Base-by-base conservation (phyloP, 92 coral and sea anemone species). In the Metridium senile region DNA sequence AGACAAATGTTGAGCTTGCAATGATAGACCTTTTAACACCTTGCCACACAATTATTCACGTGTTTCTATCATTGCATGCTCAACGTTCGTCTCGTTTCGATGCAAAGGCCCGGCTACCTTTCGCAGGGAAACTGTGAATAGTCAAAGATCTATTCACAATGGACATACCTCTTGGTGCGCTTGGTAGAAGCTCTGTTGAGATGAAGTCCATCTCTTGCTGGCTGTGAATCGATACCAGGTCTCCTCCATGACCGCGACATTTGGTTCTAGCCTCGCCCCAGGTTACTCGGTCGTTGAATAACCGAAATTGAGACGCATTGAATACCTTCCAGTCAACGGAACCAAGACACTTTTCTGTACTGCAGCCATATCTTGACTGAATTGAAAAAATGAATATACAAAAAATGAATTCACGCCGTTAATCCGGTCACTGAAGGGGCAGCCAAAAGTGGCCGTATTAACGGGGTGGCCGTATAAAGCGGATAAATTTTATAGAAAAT, bases 181-280 rank as follows among this genome's bases (percentile, higher is more conserved):
- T 20, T 13, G 20, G 20, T 2, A 54, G 59, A 54, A 54, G 16
- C 25, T 54, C 4, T 16, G 20, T 54, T 54, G 59, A 54, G 20
- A 54, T 54, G 23, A 54, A 54, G 59, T 54, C 59, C 23, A 3
- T 6, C 23, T 54, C 59, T 54, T 54, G 59, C 17, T 54, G 59
- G 17, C 59, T 54, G 25, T 54, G 59, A 54, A 54, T 54, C 59
- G 59, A 54, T 20, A 54, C 16, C 59, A 54, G 59, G 59, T 54
- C 75, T 26, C 43, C 75, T 47, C 46, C 33, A 7, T 26, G 62
- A 9, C 34, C 29, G n/a, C 58, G 75, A 28, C 75, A 70, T 31
- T 26, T 28, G 20, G 6, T 47, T 23, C 75, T 31, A 19, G 75
- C 75, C 43, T 70, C 62, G 35, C 58, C 33, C 75, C 75, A 70